Evolutionary conservation across 37 sponge, comb jelly and placozoan genomes (phyloP).

Genomic region (Cliona cf. orientalis): DNA sequence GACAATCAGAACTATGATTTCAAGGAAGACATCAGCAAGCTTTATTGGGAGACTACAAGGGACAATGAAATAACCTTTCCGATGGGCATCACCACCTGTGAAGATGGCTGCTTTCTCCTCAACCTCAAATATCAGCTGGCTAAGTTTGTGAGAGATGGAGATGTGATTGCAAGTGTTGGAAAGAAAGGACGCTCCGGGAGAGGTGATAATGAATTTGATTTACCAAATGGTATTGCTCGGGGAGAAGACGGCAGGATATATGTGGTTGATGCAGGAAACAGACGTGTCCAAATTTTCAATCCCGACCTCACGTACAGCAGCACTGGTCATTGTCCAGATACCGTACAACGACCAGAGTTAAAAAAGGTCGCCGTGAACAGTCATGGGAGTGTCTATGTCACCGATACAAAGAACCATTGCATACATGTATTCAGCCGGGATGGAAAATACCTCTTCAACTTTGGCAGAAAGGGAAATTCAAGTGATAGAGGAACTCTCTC

Average conservation of each 20-base stretch:
- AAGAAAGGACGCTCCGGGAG: slow-evolving; percentile 3
- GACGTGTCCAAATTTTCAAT: neutral
- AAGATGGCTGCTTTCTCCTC: neutral
- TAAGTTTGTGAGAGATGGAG: neutral
- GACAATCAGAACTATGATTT: neutral
- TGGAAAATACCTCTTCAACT: slow-evolving; percentile 27
- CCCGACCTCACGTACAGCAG: slow-evolving; percentile 1
- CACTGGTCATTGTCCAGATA: neutral
- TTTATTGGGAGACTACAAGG: neutral
- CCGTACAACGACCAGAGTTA: neutral
- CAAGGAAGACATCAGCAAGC: neutral
- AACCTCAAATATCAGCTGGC: neutral
- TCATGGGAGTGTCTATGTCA: slow-evolving; percentile 24
- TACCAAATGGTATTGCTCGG: neutral
- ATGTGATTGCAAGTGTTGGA: slow-evolving; percentile 16
- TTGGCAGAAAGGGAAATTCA: slow-evolving; percentile 9
- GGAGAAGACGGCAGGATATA: neutral
- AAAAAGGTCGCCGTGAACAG: slow-evolving; percentile 31
- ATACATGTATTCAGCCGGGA: slow-evolving; percentile 38
- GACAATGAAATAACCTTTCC: neutral
- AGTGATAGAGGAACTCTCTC: neutral
- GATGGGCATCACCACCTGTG: neutral
- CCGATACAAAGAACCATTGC: slow-evolving; percentile 11
- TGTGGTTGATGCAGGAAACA: neutral
- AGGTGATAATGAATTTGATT: neutral